Base-by-base conservation (phyloP, 2,797 vertebrate species). In the Oreochromis grahami region DNA sequence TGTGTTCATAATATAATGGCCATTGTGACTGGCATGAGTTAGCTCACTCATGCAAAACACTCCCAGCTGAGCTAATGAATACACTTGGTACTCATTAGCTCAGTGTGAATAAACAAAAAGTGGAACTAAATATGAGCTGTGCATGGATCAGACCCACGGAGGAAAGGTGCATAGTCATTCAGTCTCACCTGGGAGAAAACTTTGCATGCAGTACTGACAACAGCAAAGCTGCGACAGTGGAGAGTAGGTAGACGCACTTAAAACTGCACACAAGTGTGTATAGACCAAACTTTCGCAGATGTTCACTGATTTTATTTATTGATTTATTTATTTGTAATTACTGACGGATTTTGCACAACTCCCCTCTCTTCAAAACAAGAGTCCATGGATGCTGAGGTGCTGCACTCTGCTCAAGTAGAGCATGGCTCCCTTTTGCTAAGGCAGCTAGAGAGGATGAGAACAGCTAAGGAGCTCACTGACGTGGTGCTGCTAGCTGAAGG, bases 401-500 rank as follows among this genome's bases (percentile, higher is more conserved):
- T 17, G 76, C 72, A 60, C 29, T 84, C 80, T 63, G 76, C 82
- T 86, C 87, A 87, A 77, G 80, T 70, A 8, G 76, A 94, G 21
- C 98, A 98, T 12, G 93, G 96, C 70, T 88, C 94, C 84, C 88
- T 94, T 78, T 94, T 98, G 76, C 79, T 98, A 81, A 94, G 94
- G 81, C 96, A 96, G 92, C 93, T 98, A 6, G 95, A 95, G 87
- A 94, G 48, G 80, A 98, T 98, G 98, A 97, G 94, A 85, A 92
- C 94, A 4, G 80, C 94, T 1, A 45, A 93, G 7, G 95, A 98
- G 91, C 97, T 98, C 77, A 96, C 95, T 6, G 98, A 98, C 1
- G 96, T 98, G 17, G 94, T 97, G n/a, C 95, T 98, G 7, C 86
- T 97, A 13, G 97, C 97, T 3, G 97, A 97, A 78, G 97, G 94